A percentile compares a stretch with the other conserved stretches of the same genome.
These are phyloP conservation scores for Idaea straminata DNA, from an alignment of 2,888 invertebrate genomes.

Conservation along the genomic window DNA sequence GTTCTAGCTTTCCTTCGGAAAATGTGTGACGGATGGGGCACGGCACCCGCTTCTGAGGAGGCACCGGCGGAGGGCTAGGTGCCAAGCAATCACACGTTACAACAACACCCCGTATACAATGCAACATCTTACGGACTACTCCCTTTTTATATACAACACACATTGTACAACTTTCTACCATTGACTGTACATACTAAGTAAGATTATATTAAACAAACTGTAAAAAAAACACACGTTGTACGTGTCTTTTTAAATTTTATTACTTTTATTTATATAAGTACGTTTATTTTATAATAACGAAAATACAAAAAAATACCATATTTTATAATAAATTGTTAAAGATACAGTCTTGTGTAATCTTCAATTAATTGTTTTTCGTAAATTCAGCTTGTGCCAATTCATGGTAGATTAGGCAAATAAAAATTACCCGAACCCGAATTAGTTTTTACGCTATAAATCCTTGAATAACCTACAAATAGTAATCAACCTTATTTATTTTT, in stretches of 20 bases:
- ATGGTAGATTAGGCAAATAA: not conserved
- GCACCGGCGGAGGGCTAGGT: slow-evolving; percentile 31
- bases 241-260: slow-evolving; percentile 76
- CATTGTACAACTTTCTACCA: slow-evolving; percentile 70
- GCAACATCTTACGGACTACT: slow-evolving; percentile 67
- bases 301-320: slow-evolving; percentile 70
- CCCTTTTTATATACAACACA: slow-evolving; percentile 70
- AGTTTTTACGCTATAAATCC: not conserved
- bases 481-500: too few relatives aligned
- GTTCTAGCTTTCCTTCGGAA: slow-evolving; percentile 44
- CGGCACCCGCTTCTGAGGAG: slow-evolving; percentile 54
- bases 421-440: not conserved
- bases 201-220: slow-evolving; percentile 75
- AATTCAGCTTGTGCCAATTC: not conserved
- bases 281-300: slow-evolving; percentile 76
- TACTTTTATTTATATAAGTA: slow-evolving; percentile 64
- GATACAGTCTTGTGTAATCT: slow-evolving; percentile 61
- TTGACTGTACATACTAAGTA: slow-evolving; percentile 77
- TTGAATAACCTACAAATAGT: not conserved
- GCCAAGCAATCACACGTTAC: slow-evolving; percentile 31
- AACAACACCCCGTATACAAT: slow-evolving; percentile 51
- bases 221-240: slow-evolving; percentile 72
- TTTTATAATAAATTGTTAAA: slow-evolving; percentile 78
- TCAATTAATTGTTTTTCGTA: slow-evolving; percentile 39
- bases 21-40: slow-evolving; percentile 85